phyloP scores from a whole-genome alignment of 2,113 vertebrate genomes.

The Seriola quinqueradiata region DNA sequence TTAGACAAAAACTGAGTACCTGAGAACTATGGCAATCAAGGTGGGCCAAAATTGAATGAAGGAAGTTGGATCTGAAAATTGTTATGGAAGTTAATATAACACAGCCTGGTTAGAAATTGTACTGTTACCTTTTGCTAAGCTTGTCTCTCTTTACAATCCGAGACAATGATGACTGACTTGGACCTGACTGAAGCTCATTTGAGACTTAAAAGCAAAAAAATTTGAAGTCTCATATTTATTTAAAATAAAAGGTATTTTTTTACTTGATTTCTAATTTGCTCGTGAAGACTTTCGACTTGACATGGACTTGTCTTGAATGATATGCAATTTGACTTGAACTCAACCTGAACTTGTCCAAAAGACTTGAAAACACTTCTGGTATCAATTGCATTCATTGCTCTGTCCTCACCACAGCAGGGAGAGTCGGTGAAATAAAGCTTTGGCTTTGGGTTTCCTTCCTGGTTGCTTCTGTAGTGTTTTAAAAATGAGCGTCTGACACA shows the following conservation, averaged over 20 bases:
- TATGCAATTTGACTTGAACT: background rate
- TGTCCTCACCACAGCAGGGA: background rate
- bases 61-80: no score
- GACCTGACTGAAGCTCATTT: constrained; percentile 6
- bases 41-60: background rate
- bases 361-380: background rate
- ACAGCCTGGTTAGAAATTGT: no score
- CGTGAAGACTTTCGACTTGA: background rate
- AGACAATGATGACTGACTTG: background rate
- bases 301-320: no score
- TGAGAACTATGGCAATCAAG: no score
- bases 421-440: background rate
- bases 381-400: background rate
- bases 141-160: background rate
- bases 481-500: background rate
- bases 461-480: background rate
- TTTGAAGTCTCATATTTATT: background rate
- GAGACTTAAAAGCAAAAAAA: background rate
- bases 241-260: no score
- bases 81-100: no score
- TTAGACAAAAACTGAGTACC: no score
- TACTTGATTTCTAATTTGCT: background rate
- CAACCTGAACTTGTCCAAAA: background rate
- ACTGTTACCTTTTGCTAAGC: no score
- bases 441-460: background rate